Percentiles rank a stretch among this genome's conserved stretches.
These are phyloP conservation scores for Mastomys natalensis DNA, from an alignment of 2,113 vertebrate genomes.

Conservation along the genomic window DNA sequence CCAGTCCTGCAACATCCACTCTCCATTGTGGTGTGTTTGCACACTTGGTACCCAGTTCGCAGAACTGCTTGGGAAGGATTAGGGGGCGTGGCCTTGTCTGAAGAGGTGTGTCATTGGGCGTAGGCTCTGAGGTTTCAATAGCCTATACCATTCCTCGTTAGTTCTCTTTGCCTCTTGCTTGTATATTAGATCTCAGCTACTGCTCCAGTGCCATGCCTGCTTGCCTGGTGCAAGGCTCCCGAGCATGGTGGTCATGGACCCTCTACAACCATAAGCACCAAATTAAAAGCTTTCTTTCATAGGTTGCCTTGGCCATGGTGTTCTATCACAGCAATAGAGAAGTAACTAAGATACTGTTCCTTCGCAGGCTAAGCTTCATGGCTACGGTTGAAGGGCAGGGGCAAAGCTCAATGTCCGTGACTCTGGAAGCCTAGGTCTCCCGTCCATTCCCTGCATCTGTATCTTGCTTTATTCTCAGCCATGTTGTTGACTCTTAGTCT, in stretches of 20 bases:
- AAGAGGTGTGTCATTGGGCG: neutral
- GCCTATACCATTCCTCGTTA: neutral
- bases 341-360: neutral
- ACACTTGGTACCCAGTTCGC: neutral
- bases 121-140: neutral
- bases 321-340: neutral
- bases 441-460: fast-evolving
- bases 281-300: neutral
- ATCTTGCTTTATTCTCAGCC: neutral
- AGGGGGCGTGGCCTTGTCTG: neutral
- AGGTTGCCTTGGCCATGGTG: neutral
- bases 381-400: neutral
- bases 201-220: neutral
- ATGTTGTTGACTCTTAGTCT: neutral
- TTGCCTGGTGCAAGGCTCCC: neutral
- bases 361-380: neutral
- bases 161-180: neutral
- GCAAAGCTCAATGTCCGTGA: neutral
- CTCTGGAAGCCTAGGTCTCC: neutral
- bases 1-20: neutral
- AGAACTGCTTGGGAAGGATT: neutral
- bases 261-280: neutral
- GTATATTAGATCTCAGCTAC: neutral
- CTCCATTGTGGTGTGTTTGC: neutral
- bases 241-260: no score